A percentile compares a stretch with the other conserved stretches of the same genome.
phyloP scores from a whole-genome alignment of 1,140 invertebrate genomes.

The Bombus pyrosoma region DNA sequence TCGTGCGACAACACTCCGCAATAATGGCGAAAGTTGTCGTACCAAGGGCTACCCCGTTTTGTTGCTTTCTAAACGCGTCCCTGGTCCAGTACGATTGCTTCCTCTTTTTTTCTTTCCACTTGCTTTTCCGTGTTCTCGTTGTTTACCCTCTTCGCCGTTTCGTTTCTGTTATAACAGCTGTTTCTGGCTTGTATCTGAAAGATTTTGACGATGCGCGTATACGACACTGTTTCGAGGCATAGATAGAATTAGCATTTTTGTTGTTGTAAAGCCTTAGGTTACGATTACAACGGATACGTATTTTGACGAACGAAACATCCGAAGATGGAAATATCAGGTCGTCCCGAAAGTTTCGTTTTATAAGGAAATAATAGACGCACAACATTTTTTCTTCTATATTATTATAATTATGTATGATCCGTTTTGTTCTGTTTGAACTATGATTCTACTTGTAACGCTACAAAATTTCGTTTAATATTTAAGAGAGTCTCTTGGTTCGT shows the following conservation, averaged over 20 bases:
- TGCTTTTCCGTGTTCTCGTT: constrained; percentile 18
- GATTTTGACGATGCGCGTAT: neutral
- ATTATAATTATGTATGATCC: no score
- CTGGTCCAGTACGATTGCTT: neutral
- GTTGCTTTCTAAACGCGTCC: constrained; percentile 12
- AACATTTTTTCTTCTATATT: no score
- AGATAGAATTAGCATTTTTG: neutral
- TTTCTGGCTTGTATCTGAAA: neutral
- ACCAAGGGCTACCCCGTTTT: neutral
- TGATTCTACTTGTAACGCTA: no score
- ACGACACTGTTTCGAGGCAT: neutral
- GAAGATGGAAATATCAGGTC: no score
- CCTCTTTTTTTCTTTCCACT: neutral
- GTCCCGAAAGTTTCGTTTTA: no score
- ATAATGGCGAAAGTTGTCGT: constrained; percentile 2
- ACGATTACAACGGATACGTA: no score
- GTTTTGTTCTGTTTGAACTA: no score
- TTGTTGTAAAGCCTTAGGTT: neutral
- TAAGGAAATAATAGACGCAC: no score
- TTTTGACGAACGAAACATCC: no score
- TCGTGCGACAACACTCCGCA: constrained; percentile 1
- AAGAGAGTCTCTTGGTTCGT: neutral
- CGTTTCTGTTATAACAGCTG: neutral
- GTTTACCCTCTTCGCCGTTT: neutral
- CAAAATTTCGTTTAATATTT: neutral